Evolutionary conservation across 2,797 vertebrate species (phyloP).

Genomic region (Artibeus lituratus): DNA sequence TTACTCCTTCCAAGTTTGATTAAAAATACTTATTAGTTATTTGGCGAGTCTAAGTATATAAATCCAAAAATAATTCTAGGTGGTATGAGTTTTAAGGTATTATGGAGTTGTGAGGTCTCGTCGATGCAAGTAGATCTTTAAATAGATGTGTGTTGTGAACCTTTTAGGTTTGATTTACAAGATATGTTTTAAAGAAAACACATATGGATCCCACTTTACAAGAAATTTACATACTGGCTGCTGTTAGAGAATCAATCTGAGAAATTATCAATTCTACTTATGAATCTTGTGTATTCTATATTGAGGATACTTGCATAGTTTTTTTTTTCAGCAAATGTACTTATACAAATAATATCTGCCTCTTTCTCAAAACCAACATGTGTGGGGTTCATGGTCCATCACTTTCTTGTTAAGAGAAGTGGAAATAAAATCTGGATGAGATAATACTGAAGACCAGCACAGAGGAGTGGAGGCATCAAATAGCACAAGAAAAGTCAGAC

Average conservation of each 20-base stretch:
- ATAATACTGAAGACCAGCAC: background rate
- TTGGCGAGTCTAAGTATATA: background rate
- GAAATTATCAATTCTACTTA: background rate
- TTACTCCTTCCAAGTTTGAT: background rate
- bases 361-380: background rate
- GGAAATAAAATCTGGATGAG: fast-evolving
- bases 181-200: background rate
- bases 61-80: background rate
- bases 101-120: background rate
- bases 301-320: background rate
- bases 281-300: background rate
- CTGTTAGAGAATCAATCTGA: background rate
- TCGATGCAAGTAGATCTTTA: background rate
- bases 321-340: background rate
- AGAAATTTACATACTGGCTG: background rate
- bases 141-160: fast-evolving
- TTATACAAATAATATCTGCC: background rate
- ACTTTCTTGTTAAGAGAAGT: background rate
- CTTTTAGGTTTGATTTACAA: background rate
- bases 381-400: background rate
- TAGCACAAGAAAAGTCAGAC: background rate
- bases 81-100: background rate
- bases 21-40: background rate
- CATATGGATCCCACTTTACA: background rate
- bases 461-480: background rate